Conservation (phyloP, 2,888 invertebrate genomes). For the Chymomyza fuscimana region DNA sequence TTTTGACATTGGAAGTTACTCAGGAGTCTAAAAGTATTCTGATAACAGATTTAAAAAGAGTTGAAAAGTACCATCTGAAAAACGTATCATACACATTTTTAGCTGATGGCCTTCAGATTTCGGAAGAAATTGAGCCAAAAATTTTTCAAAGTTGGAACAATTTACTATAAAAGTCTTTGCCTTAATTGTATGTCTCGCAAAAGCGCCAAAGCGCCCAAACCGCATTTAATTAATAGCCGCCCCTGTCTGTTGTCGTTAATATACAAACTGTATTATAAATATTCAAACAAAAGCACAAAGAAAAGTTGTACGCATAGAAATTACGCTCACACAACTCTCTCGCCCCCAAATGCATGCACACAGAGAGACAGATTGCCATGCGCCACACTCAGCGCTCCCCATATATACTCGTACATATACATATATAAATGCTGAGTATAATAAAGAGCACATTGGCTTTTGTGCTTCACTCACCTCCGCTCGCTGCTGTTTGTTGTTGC, state of each 20-base stretch:
- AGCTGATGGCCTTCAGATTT: too few species aligned
- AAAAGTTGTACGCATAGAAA: slow-evolving; percentile 42
- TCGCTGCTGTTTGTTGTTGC: background rate
- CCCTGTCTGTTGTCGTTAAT: slow-evolving; percentile 34
- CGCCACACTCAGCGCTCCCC: slow-evolving; percentile 13
- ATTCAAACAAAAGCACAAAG: slow-evolving; percentile 45
- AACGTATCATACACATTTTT: too few species aligned
- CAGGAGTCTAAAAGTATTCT: too few species aligned
- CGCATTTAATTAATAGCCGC: background rate
- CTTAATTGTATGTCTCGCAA: background rate
- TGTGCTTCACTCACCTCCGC: slow-evolving; percentile 18
- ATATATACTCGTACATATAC: background rate
- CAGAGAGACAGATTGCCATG: slow-evolving; percentile 27
- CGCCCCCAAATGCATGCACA: slow-evolving; percentile 13
- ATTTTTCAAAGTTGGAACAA: too few species aligned
- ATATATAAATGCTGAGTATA: background rate
- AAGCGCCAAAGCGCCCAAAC: slow-evolving; percentile 2
- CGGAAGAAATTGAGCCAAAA: too few species aligned
- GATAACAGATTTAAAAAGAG: too few species aligned
- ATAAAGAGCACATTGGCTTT: slow-evolving; percentile 51
- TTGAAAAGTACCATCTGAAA: too few species aligned
- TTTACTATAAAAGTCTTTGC: too few species aligned
- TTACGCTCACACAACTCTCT: slow-evolving; percentile 14
- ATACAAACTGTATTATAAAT: slow-evolving; percentile 51
- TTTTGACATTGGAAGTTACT: too few species aligned